These are phyloP conservation scores for Cyphomyrmex costatus DNA, from an alignment of 1,140 invertebrate species.

Conservation along the genomic window DNA sequence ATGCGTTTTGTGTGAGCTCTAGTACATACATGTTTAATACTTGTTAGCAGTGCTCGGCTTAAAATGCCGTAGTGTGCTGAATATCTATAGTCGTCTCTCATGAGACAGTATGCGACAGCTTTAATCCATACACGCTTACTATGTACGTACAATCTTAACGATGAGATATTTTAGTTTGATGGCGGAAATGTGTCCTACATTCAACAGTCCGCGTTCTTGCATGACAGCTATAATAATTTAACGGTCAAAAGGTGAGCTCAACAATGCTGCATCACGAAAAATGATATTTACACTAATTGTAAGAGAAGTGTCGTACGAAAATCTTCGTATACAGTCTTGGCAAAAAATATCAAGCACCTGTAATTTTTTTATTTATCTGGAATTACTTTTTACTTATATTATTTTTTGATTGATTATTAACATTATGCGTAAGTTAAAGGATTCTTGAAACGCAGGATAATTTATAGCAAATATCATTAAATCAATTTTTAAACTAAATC, in stretches of 20 bases:
- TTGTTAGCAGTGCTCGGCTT: conserved; percentile 35
- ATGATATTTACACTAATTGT: neutral
- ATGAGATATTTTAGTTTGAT: conserved; percentile 53
- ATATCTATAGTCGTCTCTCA: conserved; percentile 10
- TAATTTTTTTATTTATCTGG: too few relatives aligned
- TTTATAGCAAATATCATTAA: too few relatives aligned
- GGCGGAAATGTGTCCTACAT: conserved; percentile 40
- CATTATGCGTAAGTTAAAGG: too few relatives aligned
- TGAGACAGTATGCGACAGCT: conserved; percentile 24
- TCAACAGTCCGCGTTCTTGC: conserved; percentile 34
- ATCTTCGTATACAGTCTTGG: neutral
- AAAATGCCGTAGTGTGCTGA: conserved; percentile 40
- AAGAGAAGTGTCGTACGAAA: conserved; percentile 1
- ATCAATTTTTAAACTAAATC: too few relatives aligned
- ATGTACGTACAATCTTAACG: conserved; percentile 37
- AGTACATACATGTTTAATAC: conserved; percentile 17
- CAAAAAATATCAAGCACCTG: too few relatives aligned
- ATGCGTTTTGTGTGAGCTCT: neutral
- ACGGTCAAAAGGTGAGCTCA: conserved; percentile 29
- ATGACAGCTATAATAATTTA: conserved; percentile 21
- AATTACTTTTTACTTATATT: too few relatives aligned
- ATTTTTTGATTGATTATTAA: too few relatives aligned
- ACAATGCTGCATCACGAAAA: conserved; percentile 5
- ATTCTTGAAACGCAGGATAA: too few relatives aligned
- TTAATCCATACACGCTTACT: conserved; percentile 45